Conservation (phyloP, 2,797 vertebrate species). For the Sebastes itinus region DNA sequence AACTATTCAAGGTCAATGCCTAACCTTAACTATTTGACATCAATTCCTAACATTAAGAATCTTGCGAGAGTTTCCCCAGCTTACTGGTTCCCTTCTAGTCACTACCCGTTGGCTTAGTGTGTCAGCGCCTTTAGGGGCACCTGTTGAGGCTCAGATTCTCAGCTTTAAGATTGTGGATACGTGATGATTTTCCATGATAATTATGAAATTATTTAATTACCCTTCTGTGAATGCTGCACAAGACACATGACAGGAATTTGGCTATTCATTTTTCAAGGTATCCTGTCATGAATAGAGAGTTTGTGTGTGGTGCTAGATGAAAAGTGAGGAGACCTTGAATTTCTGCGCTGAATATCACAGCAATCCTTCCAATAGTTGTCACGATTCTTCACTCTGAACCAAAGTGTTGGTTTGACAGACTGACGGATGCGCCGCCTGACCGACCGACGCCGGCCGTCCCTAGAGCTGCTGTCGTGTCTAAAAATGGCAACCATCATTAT, state of each 20-base stretch:
- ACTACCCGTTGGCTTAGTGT: background rate
- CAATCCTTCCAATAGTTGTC: background rate
- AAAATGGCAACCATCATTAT: conserved; percentile 54
- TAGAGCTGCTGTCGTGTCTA: conserved; percentile 20
- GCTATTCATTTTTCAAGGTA: background rate
- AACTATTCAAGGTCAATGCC: too few species aligned
- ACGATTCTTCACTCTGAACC: background rate
- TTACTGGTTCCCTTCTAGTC: too few species aligned
- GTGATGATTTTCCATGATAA: background rate
- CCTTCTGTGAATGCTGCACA: background rate
- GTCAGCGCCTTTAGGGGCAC: background rate
- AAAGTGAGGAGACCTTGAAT: background rate
- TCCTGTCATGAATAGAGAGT: background rate
- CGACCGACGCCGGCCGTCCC: background rate
- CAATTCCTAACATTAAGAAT: too few species aligned
- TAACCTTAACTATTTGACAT: too few species aligned
- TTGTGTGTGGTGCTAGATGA: background rate
- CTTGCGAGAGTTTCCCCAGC: too few species aligned
- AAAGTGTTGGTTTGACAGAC: conserved; percentile 2
- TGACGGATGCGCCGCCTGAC: background rate
- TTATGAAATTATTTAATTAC: background rate
- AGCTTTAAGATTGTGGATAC: background rate
- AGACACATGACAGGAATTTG: background rate
- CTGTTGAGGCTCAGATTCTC: background rate
- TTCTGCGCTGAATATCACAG: background rate